These are phyloP conservation scores for Leiothrix lutea DNA, from an alignment of 2,113 vertebrate genomes.

Conservation along the genomic window DNA sequence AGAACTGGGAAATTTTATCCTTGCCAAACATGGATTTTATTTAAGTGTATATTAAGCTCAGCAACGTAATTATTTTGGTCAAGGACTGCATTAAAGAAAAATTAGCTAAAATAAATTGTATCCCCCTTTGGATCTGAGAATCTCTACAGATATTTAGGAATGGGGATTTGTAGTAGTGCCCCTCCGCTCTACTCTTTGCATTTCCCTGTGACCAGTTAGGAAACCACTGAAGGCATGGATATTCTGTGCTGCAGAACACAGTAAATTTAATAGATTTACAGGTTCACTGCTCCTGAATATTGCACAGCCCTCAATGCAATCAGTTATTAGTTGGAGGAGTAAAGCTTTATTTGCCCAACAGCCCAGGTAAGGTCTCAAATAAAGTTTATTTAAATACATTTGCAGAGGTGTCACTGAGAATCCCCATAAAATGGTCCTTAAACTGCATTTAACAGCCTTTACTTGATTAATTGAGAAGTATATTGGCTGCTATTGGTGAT, in stretches of 20 bases:
- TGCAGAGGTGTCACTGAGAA: not conserved
- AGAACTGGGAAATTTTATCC: not conserved
- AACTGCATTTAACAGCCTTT: not conserved
- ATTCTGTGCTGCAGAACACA: not conserved
- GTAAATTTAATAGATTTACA: not conserved
- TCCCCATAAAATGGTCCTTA: not conserved
- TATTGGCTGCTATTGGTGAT: not conserved
- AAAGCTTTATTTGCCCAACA: not conserved
- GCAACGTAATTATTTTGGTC: not conserved
- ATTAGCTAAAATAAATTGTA: not conserved
- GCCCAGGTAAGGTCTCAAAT: not conserved
- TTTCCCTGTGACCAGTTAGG: not conserved
- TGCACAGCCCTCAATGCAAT: not conserved
- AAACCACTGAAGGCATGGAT: not conserved
- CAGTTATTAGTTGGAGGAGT: not conserved
- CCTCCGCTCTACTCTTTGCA: accelerated
- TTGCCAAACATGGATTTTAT: not conserved
- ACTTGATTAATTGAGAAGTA: not conserved
- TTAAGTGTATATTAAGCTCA: not conserved
- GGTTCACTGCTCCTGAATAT: not conserved
- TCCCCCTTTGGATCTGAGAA: not conserved
- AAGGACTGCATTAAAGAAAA: not conserved
- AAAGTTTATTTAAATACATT: not conserved
- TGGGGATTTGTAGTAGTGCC: not conserved
- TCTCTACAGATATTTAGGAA: not conserved